Conservation (phyloP, 1,140 invertebrate genomes). For the Drosophila mayri region DNA sequence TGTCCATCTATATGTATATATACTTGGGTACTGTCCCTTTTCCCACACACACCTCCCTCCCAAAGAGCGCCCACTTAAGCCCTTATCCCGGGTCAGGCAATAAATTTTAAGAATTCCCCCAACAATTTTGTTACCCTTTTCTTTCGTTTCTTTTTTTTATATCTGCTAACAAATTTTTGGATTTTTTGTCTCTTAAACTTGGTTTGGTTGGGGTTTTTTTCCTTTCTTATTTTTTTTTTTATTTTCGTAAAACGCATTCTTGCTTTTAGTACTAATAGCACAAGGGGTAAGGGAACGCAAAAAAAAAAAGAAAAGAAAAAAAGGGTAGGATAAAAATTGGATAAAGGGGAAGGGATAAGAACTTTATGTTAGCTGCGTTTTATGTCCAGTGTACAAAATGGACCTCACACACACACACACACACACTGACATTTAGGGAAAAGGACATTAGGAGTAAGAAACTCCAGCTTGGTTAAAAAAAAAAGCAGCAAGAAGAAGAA, state of each 20-base stretch:
- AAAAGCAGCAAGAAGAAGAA: background rate
- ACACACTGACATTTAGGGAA: slow-evolving; percentile 8
- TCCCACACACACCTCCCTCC: background rate
- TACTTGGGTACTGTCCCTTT: slow-evolving; percentile 2
- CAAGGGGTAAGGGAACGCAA: slow-evolving; percentile 7
- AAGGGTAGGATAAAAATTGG: slow-evolving; percentile 17
- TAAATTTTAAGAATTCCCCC: slow-evolving; percentile 58
- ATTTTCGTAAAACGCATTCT: slow-evolving; percentile 40
- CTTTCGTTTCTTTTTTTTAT: slow-evolving; percentile 9
- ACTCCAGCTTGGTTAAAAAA: slow-evolving; percentile 37
- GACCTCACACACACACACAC: slow-evolving; percentile 20
- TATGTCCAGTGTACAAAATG: slow-evolving; percentile 54
- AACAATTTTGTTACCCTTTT: slow-evolving; percentile 45
- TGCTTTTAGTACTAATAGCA: slow-evolving; percentile 55
- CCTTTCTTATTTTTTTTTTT: background rate
- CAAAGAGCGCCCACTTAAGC: background rate
- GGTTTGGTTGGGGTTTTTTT: slow-evolving; percentile 5
- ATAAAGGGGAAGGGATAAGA: slow-evolving; percentile 35
- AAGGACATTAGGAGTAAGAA: slow-evolving; percentile 39
- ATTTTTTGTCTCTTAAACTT: slow-evolving; percentile 37
- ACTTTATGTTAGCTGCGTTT: slow-evolving; percentile 54
- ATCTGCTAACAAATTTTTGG: slow-evolving; percentile 28
- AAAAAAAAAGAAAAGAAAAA: slow-evolving; percentile 13
- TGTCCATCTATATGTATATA: slow-evolving; percentile 25
- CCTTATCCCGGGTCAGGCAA: slow-evolving; percentile 10